Base-by-base conservation (phyloP, 2,797 vertebrate genomes). In the Gymnothorax reevesii region DNA sequence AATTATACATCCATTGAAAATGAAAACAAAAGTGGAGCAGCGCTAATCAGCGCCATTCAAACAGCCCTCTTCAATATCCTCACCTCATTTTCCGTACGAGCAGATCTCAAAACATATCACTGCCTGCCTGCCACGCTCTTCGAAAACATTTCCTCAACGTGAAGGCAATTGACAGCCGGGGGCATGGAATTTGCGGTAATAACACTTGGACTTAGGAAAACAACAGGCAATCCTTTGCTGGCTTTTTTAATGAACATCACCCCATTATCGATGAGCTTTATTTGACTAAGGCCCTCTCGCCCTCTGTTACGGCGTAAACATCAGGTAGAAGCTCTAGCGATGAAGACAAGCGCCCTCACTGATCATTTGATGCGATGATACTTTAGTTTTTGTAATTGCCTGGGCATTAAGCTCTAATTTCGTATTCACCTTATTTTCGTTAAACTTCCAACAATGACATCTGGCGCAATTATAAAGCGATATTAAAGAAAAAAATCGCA, bases 211-310 rank as follows among this genome's bases (percentile, higher is more conserved):
- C 57, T 83, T 33, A 6, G 82, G 55, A 33, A 60, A 83, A 83
- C 82, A 83, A 60, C 42, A 59, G 25, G 42, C 55, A 42, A 10
- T 62, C 59, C 60, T n/a, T 13, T n/a, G 9, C 7, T 17, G 33
- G 42, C 3, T 9, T 83, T 3, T 64, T 59, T 84, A 84, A 84
- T 84, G 64, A 64, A 15, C 59, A 4, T 66, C 57, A 66, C 60
- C 83, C 60, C 59, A 2, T 52, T 66, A 84, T 84, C 52, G 83
- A 84, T 52, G 27, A 22, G 83, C 49, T 73, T 73, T 60, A 62
- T 66, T 42, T 49, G 59, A 42, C 33, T 84, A 84, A 84, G 83
- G 66, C 60, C 83, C 83, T 84, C 83, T 84, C 83, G 66, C 60
- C 33, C 27, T 66, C 83, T 84, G n/a, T 54, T 27, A 59, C 6